Conservation (phyloP, 2,113 vertebrate species). For the Colinus virginianus region DNA sequence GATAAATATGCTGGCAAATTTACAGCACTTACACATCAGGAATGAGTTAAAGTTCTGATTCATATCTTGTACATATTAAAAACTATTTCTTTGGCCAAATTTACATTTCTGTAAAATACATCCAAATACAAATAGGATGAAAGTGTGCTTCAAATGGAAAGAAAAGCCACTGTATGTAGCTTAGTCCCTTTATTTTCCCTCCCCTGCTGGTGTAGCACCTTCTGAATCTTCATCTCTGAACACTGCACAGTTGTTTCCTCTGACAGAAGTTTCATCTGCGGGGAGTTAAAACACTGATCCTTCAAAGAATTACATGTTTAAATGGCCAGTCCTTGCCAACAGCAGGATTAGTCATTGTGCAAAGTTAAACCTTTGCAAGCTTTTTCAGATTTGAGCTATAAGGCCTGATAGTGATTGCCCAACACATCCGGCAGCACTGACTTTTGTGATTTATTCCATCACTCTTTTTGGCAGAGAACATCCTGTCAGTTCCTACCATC, state of each 20-base stretch:
- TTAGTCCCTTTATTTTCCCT: slow-evolving; percentile 3
- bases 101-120: not conserved
- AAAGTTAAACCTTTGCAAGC: not conserved
- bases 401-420: not conserved
- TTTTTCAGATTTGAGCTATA: not conserved
- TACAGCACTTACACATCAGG: not conserved
- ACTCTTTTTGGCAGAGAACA: not conserved
- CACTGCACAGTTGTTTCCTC: not conserved
- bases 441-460: not conserved
- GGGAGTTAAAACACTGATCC: not conserved
- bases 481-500: not conserved
- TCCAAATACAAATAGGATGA: not conserved
- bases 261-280: not conserved
- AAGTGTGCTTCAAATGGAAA: not conserved
- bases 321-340: not conserved
- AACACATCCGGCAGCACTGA: not conserved
- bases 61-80: not conserved
- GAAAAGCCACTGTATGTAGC: not conserved
- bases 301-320: not conserved
- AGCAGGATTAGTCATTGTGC: not conserved
- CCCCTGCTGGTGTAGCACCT: not conserved
- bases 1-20: not conserved
- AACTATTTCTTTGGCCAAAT: not conserved
- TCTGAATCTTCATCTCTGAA: not conserved
- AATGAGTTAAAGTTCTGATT: slow-evolving; percentile 18